Percentiles rank a stretch among this genome's conserved stretches.
Conservation (phyloP, 2,797 vertebrate species). For the Furcifer pardalis region DNA sequence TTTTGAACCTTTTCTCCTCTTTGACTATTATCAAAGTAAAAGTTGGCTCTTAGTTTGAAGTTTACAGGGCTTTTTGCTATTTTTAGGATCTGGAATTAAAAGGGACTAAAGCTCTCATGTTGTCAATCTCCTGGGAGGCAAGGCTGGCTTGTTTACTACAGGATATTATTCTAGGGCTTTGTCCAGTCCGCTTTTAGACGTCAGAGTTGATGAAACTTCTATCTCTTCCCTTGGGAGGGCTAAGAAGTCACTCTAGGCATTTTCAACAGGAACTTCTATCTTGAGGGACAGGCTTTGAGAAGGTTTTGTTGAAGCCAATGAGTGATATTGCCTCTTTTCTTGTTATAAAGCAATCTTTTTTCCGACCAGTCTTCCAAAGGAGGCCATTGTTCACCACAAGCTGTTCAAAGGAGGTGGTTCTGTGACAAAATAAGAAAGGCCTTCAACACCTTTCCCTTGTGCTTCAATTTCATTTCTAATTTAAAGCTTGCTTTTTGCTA, state of each 20-base stretch:
- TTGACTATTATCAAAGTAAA: conserved; percentile 1
- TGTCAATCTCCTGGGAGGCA: conserved; percentile 25
- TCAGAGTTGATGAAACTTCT: conserved; percentile 29
- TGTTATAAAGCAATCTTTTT: conserved; percentile 21
- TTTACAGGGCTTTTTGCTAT: conserved; percentile 24
- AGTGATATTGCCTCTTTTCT: conserved; percentile 8
- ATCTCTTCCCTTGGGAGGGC: conserved; percentile 26
- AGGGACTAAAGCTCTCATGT: conserved; percentile 19
- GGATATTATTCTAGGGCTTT: conserved; percentile 43
- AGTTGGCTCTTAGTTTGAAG: not conserved
- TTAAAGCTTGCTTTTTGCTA: conserved; percentile 9
- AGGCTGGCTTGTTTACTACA: conserved; percentile 31
- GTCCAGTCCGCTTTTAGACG: conserved; percentile 37
- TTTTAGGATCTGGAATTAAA: conserved; percentile 41
- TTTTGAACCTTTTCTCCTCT: not conserved
- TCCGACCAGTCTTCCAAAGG: not conserved
- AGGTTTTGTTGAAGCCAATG: conserved; percentile 3
- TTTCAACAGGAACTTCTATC: conserved; percentile 27
- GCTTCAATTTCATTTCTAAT: conserved; percentile 10
- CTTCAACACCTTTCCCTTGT: not conserved
- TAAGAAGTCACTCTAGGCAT: conserved; percentile 11
- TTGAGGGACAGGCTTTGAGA: conserved; percentile 2
- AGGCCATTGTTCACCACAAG: not conserved
- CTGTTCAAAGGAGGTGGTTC: not conserved
- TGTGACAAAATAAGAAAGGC: conserved; percentile 1